Evolutionary conservation across 1,140 invertebrate genomes (phyloP).

Genomic region (Liolophura sinensis): DNA sequence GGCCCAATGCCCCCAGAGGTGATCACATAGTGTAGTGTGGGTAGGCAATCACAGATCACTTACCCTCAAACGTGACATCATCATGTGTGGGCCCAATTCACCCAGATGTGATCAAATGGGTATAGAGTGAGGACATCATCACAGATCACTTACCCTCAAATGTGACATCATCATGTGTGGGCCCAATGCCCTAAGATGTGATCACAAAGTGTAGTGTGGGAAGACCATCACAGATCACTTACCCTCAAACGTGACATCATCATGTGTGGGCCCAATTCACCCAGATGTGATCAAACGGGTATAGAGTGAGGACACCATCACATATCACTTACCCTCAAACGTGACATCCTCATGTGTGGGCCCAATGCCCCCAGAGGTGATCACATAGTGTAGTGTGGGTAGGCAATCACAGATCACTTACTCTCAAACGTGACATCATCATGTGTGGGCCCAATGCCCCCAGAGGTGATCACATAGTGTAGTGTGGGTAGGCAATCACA

Average conservation of each 20-base stretch:
- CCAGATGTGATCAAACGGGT: conserved; percentile 77
- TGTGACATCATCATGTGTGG: too few species aligned
- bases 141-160: conserved; percentile 70
- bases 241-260: conserved; percentile 81
- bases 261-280: conserved; percentile 74
- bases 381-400: too few species aligned
- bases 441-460: conserved; percentile 74
- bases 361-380: too few species aligned
- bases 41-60: too few species aligned
- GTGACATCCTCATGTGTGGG: too few species aligned
- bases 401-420: conserved; percentile 53
- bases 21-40: too few species aligned
- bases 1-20: too few species aligned
- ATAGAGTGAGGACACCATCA: too few species aligned
- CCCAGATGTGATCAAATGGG: conserved; percentile 79
- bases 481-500: conserved; percentile 26
- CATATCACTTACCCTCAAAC: conserved; percentile 69
- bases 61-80: conserved; percentile 78
- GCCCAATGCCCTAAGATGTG: too few species aligned
- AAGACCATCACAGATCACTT: too few species aligned
- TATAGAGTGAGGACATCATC: too few species aligned
- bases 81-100: conserved; percentile 77
- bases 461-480: conserved; percentile 75
- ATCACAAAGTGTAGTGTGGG: too few species aligned
- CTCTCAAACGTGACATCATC: conserved; percentile 83